Conservation (phyloP, 2,888 invertebrate species). For the Heliconius charithonia region DNA sequence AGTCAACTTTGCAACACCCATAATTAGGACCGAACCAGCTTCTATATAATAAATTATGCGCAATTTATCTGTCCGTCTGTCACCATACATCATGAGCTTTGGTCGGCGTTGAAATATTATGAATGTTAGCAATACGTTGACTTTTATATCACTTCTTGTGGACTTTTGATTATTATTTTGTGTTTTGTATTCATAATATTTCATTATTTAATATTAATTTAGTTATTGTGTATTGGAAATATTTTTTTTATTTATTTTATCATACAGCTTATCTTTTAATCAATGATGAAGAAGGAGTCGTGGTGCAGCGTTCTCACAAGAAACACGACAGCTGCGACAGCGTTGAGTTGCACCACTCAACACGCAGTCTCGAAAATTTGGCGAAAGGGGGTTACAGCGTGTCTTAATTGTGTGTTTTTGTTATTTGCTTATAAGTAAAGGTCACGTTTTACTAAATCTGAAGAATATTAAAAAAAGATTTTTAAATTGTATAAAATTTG, state of each 20-base stretch:
- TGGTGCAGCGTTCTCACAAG: neutral
- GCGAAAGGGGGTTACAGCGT: neutral
- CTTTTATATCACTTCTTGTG: conserved; percentile 49
- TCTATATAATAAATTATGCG: conserved; percentile 80
- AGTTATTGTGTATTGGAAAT: neutral
- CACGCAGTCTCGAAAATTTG: neutral
- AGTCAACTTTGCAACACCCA: conserved; percentile 63
- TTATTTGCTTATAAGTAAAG: too few relatives aligned
- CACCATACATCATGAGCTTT: conserved; percentile 79
- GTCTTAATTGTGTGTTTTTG: neutral
- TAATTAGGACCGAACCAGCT: conserved; percentile 74
- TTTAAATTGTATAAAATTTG: too few relatives aligned
- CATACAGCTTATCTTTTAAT: too few relatives aligned
- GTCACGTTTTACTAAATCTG: too few relatives aligned
- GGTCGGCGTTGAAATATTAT: conserved; percentile 77
- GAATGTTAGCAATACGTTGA: conserved; percentile 65
- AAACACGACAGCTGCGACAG: neutral
- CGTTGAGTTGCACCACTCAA: neutral
- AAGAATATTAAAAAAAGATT: too few relatives aligned
- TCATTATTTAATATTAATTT: neutral
- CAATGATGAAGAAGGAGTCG: neutral
- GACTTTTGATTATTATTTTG: conserved; percentile 29
- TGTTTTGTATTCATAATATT: neutral
- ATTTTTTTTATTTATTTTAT: neutral
- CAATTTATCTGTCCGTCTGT: conserved; percentile 82